Base-by-base conservation (phyloP, 1,140 invertebrate genomes). In the Nebria ingens region DNA sequence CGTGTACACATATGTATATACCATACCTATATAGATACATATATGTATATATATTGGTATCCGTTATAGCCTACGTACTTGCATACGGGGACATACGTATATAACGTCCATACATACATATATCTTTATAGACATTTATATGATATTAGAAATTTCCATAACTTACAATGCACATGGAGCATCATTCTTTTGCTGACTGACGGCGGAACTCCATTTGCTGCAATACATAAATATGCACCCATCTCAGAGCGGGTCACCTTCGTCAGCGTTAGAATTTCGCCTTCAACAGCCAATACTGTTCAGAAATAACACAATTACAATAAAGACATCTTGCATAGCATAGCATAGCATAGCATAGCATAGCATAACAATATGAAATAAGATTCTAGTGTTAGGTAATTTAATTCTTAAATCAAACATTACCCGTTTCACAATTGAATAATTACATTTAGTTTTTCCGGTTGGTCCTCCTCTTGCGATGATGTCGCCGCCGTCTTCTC, bases 111-210 rank as follows among this genome's bases (percentile, higher is more conserved):
- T n/a, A n/a, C n/a, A n/a, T n/a, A n/a, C n/a, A n/a, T n/a, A n/a
- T n/a, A n/a, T n/a, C n/a, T n/a, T n/a, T n/a, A n/a, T n/a, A n/a
- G n/a, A n/a, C n/a, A n/a, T n/a, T n/a, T n/a, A n/a, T n/a, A n/a
- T n/a, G n/a, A n/a, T n/a, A n/a, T n/a, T n/a, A n/a, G n/a, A n/a
- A n/a, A n/a, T n/a, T n/a, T n/a, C n/a, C n/a, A n/a, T 77, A 29
- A 89, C 87, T 90, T 72, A 91, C 89, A 91, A 73, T 90, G 86
- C 58, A 89, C 86, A 65, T 86, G 84, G 57, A 89, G 76, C 77
- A 85, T 85, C 75, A 89, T 86, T 67, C 86, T 74, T 70, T 87
- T 87, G 72, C 83, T 86, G 60, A 87, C 85, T 17, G 86, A 81
- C 13, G 87, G 87, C 12, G 85, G 87, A 9, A 91, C 85, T 40